Percentiles rank a stretch among this genome's conserved stretches.
Conservation (phyloP, 2,113 vertebrate species). For the Xiphorhynchus elegans region DNA sequence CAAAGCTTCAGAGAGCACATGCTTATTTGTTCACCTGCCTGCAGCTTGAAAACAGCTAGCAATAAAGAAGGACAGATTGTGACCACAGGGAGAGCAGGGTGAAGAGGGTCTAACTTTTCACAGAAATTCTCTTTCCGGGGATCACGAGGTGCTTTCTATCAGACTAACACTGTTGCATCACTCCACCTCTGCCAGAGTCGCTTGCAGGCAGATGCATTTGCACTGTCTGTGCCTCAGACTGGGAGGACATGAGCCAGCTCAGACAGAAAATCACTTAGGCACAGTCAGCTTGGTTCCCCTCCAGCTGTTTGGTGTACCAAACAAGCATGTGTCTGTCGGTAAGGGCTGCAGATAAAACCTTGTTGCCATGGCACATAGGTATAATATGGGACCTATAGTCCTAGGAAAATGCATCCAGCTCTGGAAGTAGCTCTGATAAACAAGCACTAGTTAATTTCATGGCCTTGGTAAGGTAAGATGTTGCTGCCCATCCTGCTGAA, state of each 20-base stretch:
- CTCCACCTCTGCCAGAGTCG: not conserved
- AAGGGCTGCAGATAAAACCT: not conserved
- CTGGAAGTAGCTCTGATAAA: not conserved
- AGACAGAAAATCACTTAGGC: not conserved
- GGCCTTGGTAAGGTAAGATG: not conserved
- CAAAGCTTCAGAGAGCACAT: not conserved
- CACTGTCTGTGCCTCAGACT: not conserved
- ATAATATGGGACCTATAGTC: not conserved
- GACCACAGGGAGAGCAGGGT: not conserved
- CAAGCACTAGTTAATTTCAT: not conserved
- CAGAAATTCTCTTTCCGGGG: not conserved
- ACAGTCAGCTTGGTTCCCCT: not conserved
- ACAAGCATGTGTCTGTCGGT: fast-evolving
- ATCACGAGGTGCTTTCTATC: not conserved
- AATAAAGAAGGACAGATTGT: not conserved
- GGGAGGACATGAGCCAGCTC: not conserved
- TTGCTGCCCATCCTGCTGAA: not conserved
- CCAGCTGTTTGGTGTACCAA: not conserved
- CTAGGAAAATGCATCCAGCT: not conserved
- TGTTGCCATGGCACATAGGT: not conserved
- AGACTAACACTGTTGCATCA: not conserved
- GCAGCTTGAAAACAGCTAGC: not conserved
- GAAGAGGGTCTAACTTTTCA: not conserved
- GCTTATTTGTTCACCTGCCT: not conserved
- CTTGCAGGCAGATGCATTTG: not conserved